Evolutionary conservation across 2,113 vertebrate genomes (phyloP), one percentile per base, ranked within the genome.

Genomic region (Pygoscelis antarcticus): DNA sequence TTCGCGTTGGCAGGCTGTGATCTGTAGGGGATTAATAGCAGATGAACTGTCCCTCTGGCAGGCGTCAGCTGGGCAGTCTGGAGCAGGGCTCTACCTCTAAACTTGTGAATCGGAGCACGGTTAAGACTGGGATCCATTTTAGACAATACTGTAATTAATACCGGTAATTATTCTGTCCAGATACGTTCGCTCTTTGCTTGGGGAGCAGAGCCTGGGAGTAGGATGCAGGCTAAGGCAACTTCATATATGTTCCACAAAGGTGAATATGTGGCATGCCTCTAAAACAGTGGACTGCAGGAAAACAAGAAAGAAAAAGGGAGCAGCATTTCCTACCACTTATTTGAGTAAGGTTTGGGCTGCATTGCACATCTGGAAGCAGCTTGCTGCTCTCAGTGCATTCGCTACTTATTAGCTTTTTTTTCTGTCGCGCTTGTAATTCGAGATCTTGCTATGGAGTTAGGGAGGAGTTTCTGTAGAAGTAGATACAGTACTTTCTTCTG

Each of bases 291-390:
- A 44, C 52, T 83, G 18, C 29, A 75, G 64, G 55, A 58, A 78
- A 86, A 85, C 12, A 49, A 69, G 38, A 32, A 75, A 77, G 64
- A 46, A 86, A 93, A 92, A 58, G 12, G 16, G 52, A 78, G 17
- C 27, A 36, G 62, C 20, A 6, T 91, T 91, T 84, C 57, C 6
- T 87, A 27, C 17, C 3, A 4, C 36, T 94, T 92, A 25, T 4
- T 87, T 93, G 46, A 76, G 17, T 80, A 76, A 93, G 14, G 23
- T 68, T 74, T 68, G 65, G 22, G 20, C 44, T 85, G 62, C 6
- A 7, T 54, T 85, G 49, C 21, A 29, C 66, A 70, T 91, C 77
- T 96, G 89, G 81, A 95, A 87, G 70, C 54, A 79, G 69, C 83
- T 94, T 94, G 61, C 75, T 95, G 30, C 57, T 92, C 81, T 65